These are phyloP conservation scores for Cyphomyrus discorhynchus DNA, from an alignment of 2,113 vertebrate genomes.

Conservation along the genomic window DNA sequence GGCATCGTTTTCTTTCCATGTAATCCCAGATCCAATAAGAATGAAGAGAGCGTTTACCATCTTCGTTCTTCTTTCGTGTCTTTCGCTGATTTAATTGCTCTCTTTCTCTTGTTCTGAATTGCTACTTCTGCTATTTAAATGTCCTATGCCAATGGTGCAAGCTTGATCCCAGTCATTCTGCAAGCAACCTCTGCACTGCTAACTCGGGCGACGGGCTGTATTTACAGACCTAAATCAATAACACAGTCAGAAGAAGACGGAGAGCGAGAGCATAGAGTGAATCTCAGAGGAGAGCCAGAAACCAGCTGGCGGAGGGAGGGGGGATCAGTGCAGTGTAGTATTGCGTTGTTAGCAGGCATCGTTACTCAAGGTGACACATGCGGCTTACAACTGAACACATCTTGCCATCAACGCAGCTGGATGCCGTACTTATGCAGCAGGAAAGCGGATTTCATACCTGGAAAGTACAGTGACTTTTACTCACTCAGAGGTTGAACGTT, in stretches of 20 bases:
- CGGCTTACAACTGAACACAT: neutral
- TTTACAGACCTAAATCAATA: neutral
- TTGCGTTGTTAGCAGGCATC: neutral
- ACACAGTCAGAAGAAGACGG: neutral
- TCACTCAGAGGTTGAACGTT: neutral
- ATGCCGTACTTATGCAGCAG: neutral
- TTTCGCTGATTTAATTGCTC: neutral
- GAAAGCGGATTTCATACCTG: neutral
- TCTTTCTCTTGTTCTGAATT: neutral
- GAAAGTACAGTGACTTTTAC: neutral
- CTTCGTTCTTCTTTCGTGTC: neutral
- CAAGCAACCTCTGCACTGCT: neutral
- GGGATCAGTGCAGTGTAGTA: neutral
- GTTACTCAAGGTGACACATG: conserved; percentile 2
- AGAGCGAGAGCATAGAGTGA: neutral
- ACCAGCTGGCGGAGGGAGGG: neutral
- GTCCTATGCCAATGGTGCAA: neutral
- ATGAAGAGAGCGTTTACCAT: neutral
- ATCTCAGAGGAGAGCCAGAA: neutral
- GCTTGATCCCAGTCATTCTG: neutral
- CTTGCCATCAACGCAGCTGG: neutral
- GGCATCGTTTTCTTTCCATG: neutral
- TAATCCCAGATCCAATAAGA: neutral
- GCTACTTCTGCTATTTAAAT: neutral
- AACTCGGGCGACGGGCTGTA: neutral